Evolutionary conservation across 2,888 invertebrate species (phyloP).

Genomic region (Aphidoletes aphidimyza): DNA sequence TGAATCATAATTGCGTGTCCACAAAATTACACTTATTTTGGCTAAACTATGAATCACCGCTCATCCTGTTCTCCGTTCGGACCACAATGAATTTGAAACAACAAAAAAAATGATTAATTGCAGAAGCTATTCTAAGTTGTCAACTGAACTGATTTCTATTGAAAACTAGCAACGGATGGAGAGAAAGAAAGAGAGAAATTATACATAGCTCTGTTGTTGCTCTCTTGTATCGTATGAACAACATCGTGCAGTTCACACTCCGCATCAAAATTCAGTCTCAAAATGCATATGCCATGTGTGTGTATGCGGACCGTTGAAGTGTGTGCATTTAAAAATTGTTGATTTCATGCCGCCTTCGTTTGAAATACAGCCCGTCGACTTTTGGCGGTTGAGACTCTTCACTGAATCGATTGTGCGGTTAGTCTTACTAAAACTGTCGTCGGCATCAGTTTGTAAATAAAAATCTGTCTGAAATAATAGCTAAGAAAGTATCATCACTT

Average conservation of each 20-base stretch:
- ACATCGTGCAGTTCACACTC: conserved; percentile 28
- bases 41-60: neutral
- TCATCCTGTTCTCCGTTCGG: neutral
- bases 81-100: neutral
- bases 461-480: neutral
- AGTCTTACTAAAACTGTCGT: conserved; percentile 47
- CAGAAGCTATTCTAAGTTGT: neutral
- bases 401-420: conserved; percentile 46
- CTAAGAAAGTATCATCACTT: neutral
- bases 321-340: conserved; percentile 34
- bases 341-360: conserved; percentile 39
- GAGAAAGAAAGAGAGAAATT: neutral
- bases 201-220: neutral
- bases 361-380: neutral
- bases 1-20: neutral
- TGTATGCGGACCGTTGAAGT: neutral
- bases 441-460: conserved; percentile 49
- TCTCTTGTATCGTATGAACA: neutral
- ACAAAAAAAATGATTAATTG: conserved; percentile 11
- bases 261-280: conserved; percentile 26
- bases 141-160: neutral
- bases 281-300: neutral
- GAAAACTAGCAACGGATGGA: neutral
- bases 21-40: neutral
- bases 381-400: conserved; percentile 36